Percentiles rank a stretch among this genome's conserved stretches.
Conservation (phyloP, 2,113 vertebrate genomes). For the Xiphophorus hellerii region DNA sequence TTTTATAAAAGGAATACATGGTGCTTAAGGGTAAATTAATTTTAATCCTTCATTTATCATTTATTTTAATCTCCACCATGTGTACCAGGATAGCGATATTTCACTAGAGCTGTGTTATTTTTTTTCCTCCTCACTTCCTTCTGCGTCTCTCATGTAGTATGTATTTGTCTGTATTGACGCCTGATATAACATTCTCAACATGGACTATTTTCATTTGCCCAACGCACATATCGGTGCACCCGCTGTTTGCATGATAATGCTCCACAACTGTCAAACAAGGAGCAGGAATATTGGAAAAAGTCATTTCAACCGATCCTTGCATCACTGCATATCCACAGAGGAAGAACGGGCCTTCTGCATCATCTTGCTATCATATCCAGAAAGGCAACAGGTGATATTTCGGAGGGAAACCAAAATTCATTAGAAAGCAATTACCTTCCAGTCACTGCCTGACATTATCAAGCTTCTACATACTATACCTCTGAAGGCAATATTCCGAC, state of each 20-base stretch:
- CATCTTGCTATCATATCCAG: slow-evolving; percentile 30
- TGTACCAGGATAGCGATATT: background rate
- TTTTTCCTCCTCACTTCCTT: background rate
- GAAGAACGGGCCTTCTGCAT: slow-evolving; percentile 28
- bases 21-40: too few relatives aligned
- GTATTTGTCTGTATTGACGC: slow-evolving; percentile 7
- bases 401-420: slow-evolving; percentile 51
- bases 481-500: slow-evolving; percentile 54
- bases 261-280: slow-evolving; percentile 14
- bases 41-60: too few relatives aligned
- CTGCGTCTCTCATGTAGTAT: background rate
- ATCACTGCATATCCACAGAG: slow-evolving; percentile 1
- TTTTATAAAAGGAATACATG: too few relatives aligned
- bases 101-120: background rate
- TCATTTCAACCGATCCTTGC: slow-evolving; percentile 19
- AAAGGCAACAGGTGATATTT: slow-evolving; percentile 57
- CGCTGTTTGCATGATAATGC: slow-evolving; percentile 29
- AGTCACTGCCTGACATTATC: slow-evolving; percentile 65
- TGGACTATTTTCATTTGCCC: slow-evolving; percentile 19
- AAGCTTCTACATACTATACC: slow-evolving; percentile 36
- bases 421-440: slow-evolving; percentile 69
- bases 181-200: slow-evolving; percentile 6
- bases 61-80: background rate
- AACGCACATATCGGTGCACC: background rate
- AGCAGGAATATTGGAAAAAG: slow-evolving; percentile 18